A percentile compares a stretch with the other conserved stretches of the same genome.
Evolutionary conservation across 2,113 vertebrate genomes (phyloP).

Genomic region (Thinocorus orbignyianus): DNA sequence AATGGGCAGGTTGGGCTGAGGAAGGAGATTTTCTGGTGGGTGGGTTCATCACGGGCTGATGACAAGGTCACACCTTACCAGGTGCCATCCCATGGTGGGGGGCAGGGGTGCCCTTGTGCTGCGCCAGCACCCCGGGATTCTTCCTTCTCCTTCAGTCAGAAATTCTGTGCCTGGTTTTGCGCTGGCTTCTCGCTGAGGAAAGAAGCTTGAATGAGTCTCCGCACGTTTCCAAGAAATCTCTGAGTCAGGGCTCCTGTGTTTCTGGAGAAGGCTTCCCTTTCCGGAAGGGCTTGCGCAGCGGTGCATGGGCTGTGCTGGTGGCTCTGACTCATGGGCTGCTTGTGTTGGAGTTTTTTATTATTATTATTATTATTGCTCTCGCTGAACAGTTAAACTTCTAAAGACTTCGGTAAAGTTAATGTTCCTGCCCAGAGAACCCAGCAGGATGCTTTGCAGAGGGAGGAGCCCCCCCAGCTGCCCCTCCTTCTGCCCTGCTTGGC

Average conservation of each 20-base stretch:
- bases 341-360: neutral
- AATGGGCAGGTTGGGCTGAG: rapidly evolving
- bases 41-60: neutral
- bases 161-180: neutral
- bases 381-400: neutral
- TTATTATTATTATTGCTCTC: neutral
- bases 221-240: conserved; percentile 18
- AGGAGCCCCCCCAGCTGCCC: neutral
- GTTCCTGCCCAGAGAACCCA: neutral
- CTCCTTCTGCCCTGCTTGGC: neutral
- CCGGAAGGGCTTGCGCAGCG: neutral
- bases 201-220: neutral
- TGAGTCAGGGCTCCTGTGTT: conserved; percentile 36
- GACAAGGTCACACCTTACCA: rapidly evolving
- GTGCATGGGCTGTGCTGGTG: neutral
- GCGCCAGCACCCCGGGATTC: rapidly evolving
- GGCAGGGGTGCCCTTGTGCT: neutral
- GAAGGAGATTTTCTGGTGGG: neutral
- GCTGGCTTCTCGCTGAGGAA: neutral
- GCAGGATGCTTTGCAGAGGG: neutral
- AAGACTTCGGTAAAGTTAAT: neutral
- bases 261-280: conserved; percentile 40
- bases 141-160: neutral
- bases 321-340: neutral
- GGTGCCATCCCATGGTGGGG: rapidly evolving